These are phyloP conservation scores for Lithobates sylvaticus DNA, from an alignment of 2,797 vertebrate genomes.

Conservation along the genomic window DNA sequence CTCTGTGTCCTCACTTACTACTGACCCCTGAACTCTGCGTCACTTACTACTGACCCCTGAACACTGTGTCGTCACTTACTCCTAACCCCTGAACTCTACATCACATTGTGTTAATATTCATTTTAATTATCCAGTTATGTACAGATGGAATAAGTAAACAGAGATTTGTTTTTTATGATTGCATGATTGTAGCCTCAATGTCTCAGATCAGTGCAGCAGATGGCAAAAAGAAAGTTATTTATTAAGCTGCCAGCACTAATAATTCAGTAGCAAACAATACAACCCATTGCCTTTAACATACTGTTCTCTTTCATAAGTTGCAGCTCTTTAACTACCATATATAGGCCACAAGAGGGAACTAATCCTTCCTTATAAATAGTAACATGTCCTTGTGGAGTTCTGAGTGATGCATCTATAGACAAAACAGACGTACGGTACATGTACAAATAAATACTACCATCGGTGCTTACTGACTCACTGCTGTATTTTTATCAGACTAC, in stretches of 20 bases:
- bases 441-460: neutral
- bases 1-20: too few species aligned
- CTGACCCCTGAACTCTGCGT: too few species aligned
- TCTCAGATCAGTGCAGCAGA: slow-evolving; percentile 17
- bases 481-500: neutral
- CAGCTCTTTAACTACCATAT: neutral
- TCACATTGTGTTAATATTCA: too few species aligned
- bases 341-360: neutral
- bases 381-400: neutral
- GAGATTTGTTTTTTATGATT: too few species aligned
- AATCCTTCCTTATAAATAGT: neutral
- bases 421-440: neutral
- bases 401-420: neutral
- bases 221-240: neutral
- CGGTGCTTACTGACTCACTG: neutral
- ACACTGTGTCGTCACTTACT: too few species aligned
- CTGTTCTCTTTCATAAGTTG: neutral
- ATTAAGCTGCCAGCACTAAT: neutral
- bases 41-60: too few species aligned
- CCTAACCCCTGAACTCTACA: too few species aligned
- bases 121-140: too few species aligned
- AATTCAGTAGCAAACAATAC: neutral
- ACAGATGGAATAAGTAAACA: too few species aligned
- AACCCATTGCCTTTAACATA: neutral
- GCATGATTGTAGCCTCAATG: too few species aligned